Conservation (phyloP, 2,888 invertebrate genomes). For the Gibbula magus region DNA sequence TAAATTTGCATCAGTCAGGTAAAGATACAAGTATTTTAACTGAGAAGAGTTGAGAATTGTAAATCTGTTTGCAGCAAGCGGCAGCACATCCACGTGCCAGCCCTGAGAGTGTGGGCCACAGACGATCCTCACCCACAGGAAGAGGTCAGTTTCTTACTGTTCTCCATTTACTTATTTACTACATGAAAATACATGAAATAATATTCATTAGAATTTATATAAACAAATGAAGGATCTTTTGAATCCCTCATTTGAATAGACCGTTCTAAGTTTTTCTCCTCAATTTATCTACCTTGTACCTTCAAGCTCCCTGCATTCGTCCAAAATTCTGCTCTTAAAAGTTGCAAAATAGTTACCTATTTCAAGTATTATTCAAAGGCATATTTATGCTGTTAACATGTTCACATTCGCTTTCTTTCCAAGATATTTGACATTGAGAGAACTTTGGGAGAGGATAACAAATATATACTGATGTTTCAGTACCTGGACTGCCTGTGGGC, state of each 20-base stretch:
- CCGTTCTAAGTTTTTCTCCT: neutral
- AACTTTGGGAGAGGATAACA: no score
- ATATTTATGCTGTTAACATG: no score
- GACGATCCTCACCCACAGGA: conserved; percentile 97
- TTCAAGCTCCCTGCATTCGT: no score
- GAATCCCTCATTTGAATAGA: neutral
- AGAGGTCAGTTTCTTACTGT: conserved; percentile 76
- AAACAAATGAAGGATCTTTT: neutral
- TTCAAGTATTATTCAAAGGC: no score
- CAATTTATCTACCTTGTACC: no score
- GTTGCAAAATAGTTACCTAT: neutral
- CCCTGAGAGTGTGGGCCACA: conserved; percentile 94
- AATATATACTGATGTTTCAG: conserved; percentile 62
- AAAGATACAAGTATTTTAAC: no score
- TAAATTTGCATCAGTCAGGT: no score
- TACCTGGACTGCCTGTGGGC: conserved; percentile 98
- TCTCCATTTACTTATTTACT: neutral
- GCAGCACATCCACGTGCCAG: conserved; percentile 93
- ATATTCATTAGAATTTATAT: neutral
- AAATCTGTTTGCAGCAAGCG: conserved; percentile 78
- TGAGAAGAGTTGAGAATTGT: no score
- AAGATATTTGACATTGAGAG: no score
- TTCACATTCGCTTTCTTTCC: no score
- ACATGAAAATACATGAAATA: neutral
- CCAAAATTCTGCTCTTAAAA: no score